These are phyloP conservation scores for Syritta pipiens DNA, from an alignment of 2,888 invertebrate genomes.

Conservation along the genomic window DNA sequence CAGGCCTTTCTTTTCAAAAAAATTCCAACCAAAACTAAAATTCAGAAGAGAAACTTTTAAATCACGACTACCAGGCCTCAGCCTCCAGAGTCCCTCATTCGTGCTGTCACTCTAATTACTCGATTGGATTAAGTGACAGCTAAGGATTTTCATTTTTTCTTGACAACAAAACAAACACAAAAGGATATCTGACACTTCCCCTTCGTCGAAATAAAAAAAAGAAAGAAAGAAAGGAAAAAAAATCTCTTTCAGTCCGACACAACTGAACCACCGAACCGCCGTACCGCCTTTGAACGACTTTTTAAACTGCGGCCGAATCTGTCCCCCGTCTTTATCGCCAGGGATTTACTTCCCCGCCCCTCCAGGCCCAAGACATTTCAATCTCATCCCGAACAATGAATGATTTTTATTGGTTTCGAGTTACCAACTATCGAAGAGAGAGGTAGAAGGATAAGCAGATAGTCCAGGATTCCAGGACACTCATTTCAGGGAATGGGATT, in stretches of 20 bases:
- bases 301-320: constrained; percentile 23
- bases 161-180: constrained; percentile 12
- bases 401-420: constrained; percentile 65
- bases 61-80: too few species aligned
- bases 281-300: constrained; percentile 13
- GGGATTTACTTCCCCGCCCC: constrained; percentile 12
- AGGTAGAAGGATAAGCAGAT: constrained; percentile 34
- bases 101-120: constrained; percentile 8
- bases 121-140: constrained; percentile 35
- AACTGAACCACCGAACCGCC: neutral
- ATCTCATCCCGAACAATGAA: constrained; percentile 47
- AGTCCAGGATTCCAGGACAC: neutral
- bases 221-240: too few species aligned
- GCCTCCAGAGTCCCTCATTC: neutral
- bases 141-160: neutral
- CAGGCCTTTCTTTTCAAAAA: too few species aligned
- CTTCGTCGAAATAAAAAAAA: constrained; percentile 4
- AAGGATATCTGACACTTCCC: constrained; percentile 42
- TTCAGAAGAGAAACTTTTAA: too few species aligned
- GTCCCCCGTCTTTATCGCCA: neutral
- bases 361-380: too few species aligned
- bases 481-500: constrained; percentile 27
- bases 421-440: constrained; percentile 52
- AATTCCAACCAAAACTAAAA: too few species aligned
- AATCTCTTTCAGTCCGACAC: constrained; percentile 22